These are phyloP conservation scores for Luffia ferchaultella DNA, from an alignment of 2,888 invertebrate species.

Conservation along the genomic window DNA sequence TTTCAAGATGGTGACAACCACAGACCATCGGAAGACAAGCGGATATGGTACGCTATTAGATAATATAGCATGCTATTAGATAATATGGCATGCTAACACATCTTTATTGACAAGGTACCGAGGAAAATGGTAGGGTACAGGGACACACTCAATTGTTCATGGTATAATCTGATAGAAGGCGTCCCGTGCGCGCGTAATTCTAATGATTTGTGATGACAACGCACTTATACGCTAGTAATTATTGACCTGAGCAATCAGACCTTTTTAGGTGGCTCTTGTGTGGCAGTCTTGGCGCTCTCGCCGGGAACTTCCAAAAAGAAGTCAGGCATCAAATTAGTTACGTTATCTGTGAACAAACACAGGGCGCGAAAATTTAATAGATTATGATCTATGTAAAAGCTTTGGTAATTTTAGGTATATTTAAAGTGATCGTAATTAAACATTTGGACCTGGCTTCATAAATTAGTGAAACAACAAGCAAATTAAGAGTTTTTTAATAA, in stretches of 20 bases:
- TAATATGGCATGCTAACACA: too few species aligned
- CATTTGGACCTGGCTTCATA: background rate
- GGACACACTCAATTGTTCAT: too few species aligned
- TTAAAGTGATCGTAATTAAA: background rate
- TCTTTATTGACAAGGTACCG: too few species aligned
- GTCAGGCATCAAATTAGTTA: conserved; percentile 79
- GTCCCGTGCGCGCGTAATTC: too few species aligned
- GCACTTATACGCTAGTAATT: too few species aligned
- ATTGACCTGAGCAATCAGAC: conserved; percentile 23
- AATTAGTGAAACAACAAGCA: background rate
- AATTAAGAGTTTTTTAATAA: background rate
- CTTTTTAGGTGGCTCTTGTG: conserved; percentile 27
- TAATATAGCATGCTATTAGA: too few species aligned
- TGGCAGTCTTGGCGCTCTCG: conserved; percentile 12
- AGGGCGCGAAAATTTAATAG: conserved; percentile 13
- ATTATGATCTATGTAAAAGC: background rate
- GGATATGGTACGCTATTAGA: too few species aligned
- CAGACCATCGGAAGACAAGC: too few species aligned
- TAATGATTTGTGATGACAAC: too few species aligned
- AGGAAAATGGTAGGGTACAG: too few species aligned
- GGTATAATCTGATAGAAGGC: too few species aligned
- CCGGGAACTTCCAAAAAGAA: conserved; percentile 78
- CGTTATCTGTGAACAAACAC: conserved; percentile 61
- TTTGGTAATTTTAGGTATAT: background rate
- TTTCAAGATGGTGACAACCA: too few species aligned